Evolutionary conservation across 2,888 invertebrate species (phyloP).

Genomic region (Dysmachus trigonus): DNA sequence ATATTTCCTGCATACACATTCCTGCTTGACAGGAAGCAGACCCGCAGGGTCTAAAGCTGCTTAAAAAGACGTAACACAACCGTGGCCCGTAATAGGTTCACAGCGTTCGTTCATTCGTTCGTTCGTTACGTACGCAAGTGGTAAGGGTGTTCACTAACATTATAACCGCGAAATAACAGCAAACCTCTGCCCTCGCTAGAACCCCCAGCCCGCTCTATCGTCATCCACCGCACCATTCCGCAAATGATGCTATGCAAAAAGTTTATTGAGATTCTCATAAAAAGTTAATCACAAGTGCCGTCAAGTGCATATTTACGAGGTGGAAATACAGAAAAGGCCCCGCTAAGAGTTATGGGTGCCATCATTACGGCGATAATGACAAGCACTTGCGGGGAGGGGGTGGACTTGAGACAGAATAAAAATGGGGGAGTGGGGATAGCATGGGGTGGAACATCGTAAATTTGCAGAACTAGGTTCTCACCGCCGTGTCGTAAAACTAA

Average conservation of each 20-base stretch:
- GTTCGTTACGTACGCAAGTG: neutral
- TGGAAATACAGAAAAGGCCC: constrained; percentile 13
- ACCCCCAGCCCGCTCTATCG: neutral
- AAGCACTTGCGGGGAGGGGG: neutral
- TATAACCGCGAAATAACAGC: neutral
- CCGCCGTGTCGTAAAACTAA: neutral
- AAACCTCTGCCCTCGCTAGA: neutral
- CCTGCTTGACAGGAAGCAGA: neutral
- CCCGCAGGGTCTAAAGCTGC: neutral
- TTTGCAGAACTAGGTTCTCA: neutral
- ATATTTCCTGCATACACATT: neutral
- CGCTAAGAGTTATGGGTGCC: neutral
- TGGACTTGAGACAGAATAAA: neutral
- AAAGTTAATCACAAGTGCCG: constrained; percentile 32
- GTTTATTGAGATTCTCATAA: constrained; percentile 26
- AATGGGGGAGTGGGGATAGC: neutral
- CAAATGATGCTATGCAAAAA: neutral
- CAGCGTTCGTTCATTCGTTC: neutral
- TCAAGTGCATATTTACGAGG: constrained; percentile 33
- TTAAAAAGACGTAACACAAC: neutral
- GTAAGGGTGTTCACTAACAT: neutral
- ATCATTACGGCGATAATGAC: constrained; percentile 22
- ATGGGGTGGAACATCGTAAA: neutral
- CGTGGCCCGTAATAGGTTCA: neutral
- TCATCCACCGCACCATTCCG: neutral